Conservation (phyloP, 2,797 vertebrate genomes). For the Enteromius viviparus region DNA sequence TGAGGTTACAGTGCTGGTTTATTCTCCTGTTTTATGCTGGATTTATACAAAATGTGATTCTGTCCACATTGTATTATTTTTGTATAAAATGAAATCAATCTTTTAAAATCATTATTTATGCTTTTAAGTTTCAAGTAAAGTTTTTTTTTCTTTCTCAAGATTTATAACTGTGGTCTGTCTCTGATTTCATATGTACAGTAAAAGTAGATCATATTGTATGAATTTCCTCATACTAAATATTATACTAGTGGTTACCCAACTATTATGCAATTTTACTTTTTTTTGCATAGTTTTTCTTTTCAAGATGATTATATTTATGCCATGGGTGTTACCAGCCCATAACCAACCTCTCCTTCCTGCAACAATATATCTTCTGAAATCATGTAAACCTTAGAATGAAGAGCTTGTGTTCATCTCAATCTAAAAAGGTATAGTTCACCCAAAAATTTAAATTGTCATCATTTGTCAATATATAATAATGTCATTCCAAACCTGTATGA, state of each 20-base stretch:
- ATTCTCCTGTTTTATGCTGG: conserved; percentile 39
- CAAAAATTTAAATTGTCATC: background rate
- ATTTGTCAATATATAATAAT: background rate
- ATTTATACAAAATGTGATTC: conserved; percentile 71
- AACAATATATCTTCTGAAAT: conserved; percentile 12
- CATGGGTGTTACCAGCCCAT: conserved; percentile 36
- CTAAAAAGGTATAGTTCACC: background rate
- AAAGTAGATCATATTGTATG: background rate
- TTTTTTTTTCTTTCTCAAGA: conserved; percentile 69
- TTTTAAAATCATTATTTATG: conserved; percentile 86
- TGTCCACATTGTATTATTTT: conserved; percentile 85
- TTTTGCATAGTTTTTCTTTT: conserved; percentile 4
- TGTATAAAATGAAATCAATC: conserved; percentile 85
- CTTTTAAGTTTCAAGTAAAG: conserved; percentile 83
- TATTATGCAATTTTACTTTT: background rate
- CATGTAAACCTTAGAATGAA: conserved; percentile 18
- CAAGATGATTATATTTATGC: conserved; percentile 32
- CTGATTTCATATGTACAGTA: conserved; percentile 6
- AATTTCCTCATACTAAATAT: conserved; percentile 23
- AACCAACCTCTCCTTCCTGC: conserved; percentile 39
- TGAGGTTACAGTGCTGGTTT: conserved; percentile 69
- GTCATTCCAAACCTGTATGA: background rate
- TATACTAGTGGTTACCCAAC: background rate
- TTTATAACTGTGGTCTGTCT: conserved; percentile 55
- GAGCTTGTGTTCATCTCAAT: conserved; percentile 38